Percentiles rank a stretch among this genome's conserved stretches.
These are phyloP conservation scores for Drosophila azteca DNA, from an alignment of 1,140 invertebrate genomes.

Conservation along the genomic window DNA sequence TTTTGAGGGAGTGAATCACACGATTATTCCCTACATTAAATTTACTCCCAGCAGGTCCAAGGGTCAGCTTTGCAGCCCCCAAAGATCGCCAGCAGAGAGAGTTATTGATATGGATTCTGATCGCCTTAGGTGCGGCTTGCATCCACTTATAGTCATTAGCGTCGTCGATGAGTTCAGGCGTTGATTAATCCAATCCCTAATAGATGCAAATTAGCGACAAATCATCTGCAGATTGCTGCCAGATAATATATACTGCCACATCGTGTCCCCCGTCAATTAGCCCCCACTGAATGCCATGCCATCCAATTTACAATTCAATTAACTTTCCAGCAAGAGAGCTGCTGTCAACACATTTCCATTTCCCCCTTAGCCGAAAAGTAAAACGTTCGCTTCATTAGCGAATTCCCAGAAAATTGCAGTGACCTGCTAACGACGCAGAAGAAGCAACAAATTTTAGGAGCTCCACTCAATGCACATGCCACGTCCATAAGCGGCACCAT, in stretches of 20 bases:
- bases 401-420: constrained; percentile 75
- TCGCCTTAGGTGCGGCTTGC: neutral
- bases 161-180: constrained; percentile 6
- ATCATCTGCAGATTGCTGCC: constrained; percentile 51
- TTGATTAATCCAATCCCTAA: constrained; percentile 48
- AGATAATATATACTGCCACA: constrained; percentile 31
- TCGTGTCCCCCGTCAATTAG: constrained; percentile 58
- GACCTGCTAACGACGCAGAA: constrained; percentile 54
- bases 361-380: constrained; percentile 29
- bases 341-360: constrained; percentile 64
- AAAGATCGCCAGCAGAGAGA: constrained; percentile 11
- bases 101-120: constrained; percentile 13
- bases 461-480: constrained; percentile 29
- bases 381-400: constrained; percentile 70
- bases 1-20: too few species aligned
- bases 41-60: neutral
- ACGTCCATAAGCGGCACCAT: neutral
- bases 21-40: too few species aligned
- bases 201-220: constrained; percentile 53
- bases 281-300: constrained; percentile 39
- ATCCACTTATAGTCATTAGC: constrained; percentile 30
- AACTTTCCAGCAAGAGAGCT: constrained; percentile 69
- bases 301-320: constrained; percentile 79
- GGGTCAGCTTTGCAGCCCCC: neutral
- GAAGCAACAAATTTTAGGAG: constrained; percentile 1